Base-by-base conservation (phyloP, 2,888 invertebrate genomes). In the Drosophila cognata region DNA sequence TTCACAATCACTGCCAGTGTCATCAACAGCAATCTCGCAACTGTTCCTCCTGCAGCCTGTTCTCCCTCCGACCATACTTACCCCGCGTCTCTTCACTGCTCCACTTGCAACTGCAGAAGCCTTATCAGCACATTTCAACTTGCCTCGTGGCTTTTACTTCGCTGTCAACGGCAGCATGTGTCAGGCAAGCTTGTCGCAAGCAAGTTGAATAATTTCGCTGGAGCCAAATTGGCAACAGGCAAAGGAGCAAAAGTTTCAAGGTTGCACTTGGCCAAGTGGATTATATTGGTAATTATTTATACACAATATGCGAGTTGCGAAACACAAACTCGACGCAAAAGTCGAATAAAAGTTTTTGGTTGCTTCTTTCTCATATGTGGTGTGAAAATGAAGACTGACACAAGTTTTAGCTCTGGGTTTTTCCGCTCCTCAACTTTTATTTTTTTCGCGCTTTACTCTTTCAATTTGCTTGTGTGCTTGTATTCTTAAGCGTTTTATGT, bases 201-300 rank as follows among this genome's bases (percentile, higher is more conserved):
- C 62, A 61, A 55, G 48, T 68, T 67, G 51, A 57, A 35, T 61
- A 35, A 57, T 57, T 71, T 38, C 38, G 50, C 38, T 33, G 52
- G 8, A 28, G 18, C 71, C 33, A 63, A 61, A 53, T 79, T 79
- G 71, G 52, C 53, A 55, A 68, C 46, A 46, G 8, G 46, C 46
- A 46, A 46, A 57, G 60, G 46, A 53, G 60, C 46, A 38, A 63
- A 62, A 68, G 48, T 81, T 73, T 68, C 73, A 81, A 68, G 74
- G 78, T 70, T 70, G 60, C 56, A 67, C 38, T 65, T 35, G 50
- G 41, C 50, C 29, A 38, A 51, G 25, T 46, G 41, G 61, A 74
- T 74, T 64, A 71, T 74, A 70, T 79, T 64, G 56, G 43, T 70
- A 77, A 80, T 80, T 77, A 77, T 2, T 4, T 46, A 16, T 16